Evolutionary conservation across 2,888 invertebrate species (phyloP), one percentile per base, ranked within the genome.

Genomic region (Gisinianus flammeolus): DNA sequence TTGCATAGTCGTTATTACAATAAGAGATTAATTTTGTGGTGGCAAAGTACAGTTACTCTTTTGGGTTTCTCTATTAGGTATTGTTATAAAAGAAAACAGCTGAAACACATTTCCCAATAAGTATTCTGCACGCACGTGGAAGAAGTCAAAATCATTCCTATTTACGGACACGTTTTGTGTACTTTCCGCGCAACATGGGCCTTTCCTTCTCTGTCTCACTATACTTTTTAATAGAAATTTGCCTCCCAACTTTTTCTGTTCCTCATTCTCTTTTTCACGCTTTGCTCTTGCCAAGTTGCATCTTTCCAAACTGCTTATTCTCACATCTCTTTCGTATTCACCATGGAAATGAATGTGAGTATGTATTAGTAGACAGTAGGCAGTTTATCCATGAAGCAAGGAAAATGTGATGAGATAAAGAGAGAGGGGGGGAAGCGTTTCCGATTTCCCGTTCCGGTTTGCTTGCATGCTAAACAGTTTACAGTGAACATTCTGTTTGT

Each of bases 331-430:
- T 44, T 16, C 44, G 12, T 19, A 44, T 44, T 44, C 44, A 16
- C 12, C 8, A 19, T 44, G 19, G 2, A 44, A n/a, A n/a, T n/a
- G n/a, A n/a, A n/a, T n/a, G n/a, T n/a, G 3, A 2, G 8, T 44
- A 6, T 44, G 44, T 44, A 44, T 1, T 44, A 6, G 44, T 44
- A 6, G 44, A 6, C 44, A 19, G 44, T 44, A 44, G 44, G 44
- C 44, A 44, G 44, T 44, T 44, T 16, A 44, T 44, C 62, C 62
- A 22, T 62, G 62, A 26, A 62, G 62, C 62, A 62, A 62, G 28
- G 12, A 62, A 62, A 62, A 62, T 62, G 62, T 62, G 24, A 62
- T 58, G 24, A 58, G 56, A 58, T 44, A 44, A 44, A 44, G 19
- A 19, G 44, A 44, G 44, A 44, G 19, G 19, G 44, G 22, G 8